phyloP scores from a whole-genome alignment of 1,140 invertebrate species.

The Trachymyrmex cornetzi region DNA sequence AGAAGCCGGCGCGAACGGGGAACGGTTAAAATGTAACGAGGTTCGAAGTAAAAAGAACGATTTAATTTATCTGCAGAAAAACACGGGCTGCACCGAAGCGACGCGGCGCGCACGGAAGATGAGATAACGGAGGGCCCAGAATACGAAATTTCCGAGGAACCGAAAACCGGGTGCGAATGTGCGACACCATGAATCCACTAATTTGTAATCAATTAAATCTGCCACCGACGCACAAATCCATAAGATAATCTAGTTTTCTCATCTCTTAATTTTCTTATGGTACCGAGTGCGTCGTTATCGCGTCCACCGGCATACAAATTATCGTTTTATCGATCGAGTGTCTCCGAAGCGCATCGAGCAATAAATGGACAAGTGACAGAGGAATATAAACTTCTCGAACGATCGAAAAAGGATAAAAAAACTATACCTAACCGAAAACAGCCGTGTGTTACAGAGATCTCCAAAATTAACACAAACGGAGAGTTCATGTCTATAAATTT shows the following conservation, averaged over 20 bases:
- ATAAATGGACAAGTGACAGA: not conserved
- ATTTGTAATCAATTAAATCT: slow-evolving; percentile 64
- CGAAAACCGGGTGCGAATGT: slow-evolving; percentile 14
- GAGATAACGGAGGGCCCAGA: slow-evolving; percentile 51
- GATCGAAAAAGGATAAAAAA: slow-evolving; percentile 30
- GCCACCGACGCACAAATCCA: slow-evolving; percentile 35
- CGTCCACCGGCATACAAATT: slow-evolving; percentile 50
- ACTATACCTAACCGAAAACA: slow-evolving; percentile 3
- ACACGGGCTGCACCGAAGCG: slow-evolving; percentile 29
- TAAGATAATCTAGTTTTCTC: slow-evolving; percentile 35
- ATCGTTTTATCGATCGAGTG: slow-evolving; percentile 46
- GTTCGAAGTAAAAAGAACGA: slow-evolving; percentile 46
- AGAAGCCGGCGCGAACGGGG: slow-evolving; percentile 3
- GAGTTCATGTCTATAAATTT: slow-evolving; percentile 36
- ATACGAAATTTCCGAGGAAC: slow-evolving; percentile 31
- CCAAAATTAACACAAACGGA: not conserved
- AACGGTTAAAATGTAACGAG: slow-evolving; percentile 60
- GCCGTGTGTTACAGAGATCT: not conserved
- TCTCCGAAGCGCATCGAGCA: slow-evolving; percentile 15
- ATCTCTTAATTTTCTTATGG: slow-evolving; percentile 34
- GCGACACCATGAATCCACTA: not conserved
- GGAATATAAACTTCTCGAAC: not conserved
- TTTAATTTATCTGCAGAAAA: slow-evolving; percentile 63
- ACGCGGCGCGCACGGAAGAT: slow-evolving; percentile 26
- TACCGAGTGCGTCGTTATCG: slow-evolving; percentile 35